Base-by-base conservation (phyloP, 2,113 vertebrate species). In the Myanophis thanlyinensis region DNA sequence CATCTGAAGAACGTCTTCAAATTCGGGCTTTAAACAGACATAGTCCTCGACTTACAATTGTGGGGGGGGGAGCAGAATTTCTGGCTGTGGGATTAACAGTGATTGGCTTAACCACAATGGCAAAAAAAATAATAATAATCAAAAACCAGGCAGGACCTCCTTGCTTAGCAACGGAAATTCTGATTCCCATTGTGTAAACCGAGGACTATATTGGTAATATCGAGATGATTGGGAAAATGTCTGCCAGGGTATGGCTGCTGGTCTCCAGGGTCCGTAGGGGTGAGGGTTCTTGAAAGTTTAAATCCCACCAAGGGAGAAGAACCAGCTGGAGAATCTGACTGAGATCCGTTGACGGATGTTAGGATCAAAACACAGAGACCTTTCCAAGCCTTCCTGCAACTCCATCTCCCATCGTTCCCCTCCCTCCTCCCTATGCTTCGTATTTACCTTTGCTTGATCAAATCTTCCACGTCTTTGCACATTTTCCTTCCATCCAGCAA, bases 401-500 rank as follows among this genome's bases (percentile, higher is more conserved):
- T 9, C 11, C 46, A 12, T 0, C 4, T 80, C 18, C 15, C 18
- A 3, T 9, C 4, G 35, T 40, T 80, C 18, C 7, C 35, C 73
- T 9, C 35, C 35, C 18, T 44, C 73, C 35, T 44, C 3, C 18
- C 35, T 22, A 8, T 0, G 2, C 6, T 48, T 89, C 92, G 52
- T 87, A 94, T 95, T 95, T 96, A 98, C 99, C 99, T 99, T 97
- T 99, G 98, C 95, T 98, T 98, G 90, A 99, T 97, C 80, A 99
- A 97, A 53, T 99, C 99, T 94, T 99, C 99, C 96, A 99, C 96
- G 4, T 99, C 99, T 95, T 99, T 99, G 97, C 99, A 99, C 93
- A 98, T 98, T 91, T 98, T 98, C 84, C 98, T 98, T 8, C 99
- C 99, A 0, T 99, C 99, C 94, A 97, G 95, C 7, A 99, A 97